These are phyloP conservation scores for Zaprionus africanus DNA, from an alignment of 1,140 invertebrate genomes.

Conservation along the genomic window DNA sequence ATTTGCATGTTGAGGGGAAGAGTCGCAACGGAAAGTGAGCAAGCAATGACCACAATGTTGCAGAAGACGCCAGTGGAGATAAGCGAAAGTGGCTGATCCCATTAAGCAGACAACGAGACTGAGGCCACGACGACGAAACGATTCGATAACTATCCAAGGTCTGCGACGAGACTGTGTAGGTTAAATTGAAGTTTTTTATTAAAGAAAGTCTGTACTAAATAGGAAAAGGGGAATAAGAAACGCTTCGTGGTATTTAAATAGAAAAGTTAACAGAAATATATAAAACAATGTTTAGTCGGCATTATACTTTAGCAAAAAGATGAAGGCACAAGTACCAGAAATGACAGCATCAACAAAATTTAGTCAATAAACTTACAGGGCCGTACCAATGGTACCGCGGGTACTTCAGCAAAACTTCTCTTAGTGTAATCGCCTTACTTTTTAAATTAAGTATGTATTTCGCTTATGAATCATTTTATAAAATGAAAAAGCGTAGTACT, in stretches of 20 bases:
- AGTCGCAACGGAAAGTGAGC: not conserved
- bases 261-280: not conserved
- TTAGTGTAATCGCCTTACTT: no score
- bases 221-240: not conserved
- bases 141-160: not conserved
- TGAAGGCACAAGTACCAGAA: no score
- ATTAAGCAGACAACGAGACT: not conserved
- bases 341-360: no score
- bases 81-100: constrained; percentile 2
- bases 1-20: constrained; percentile 28
- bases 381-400: no score
- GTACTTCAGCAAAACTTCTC: no score
- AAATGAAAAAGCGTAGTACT: no score
- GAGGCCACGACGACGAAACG: not conserved
- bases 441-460: no score
- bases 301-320: no score
- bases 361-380: not conserved
- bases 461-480: no score
- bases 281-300: not conserved
- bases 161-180: not conserved
- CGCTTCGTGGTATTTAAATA: not conserved
- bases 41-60: constrained; percentile 34
- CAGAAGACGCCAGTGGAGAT: constrained; percentile 10
- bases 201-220: not conserved
- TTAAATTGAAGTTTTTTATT: not conserved